Evolutionary conservation across 2,888 invertebrate species (phyloP).

Genomic region (Aromia moschata): DNA sequence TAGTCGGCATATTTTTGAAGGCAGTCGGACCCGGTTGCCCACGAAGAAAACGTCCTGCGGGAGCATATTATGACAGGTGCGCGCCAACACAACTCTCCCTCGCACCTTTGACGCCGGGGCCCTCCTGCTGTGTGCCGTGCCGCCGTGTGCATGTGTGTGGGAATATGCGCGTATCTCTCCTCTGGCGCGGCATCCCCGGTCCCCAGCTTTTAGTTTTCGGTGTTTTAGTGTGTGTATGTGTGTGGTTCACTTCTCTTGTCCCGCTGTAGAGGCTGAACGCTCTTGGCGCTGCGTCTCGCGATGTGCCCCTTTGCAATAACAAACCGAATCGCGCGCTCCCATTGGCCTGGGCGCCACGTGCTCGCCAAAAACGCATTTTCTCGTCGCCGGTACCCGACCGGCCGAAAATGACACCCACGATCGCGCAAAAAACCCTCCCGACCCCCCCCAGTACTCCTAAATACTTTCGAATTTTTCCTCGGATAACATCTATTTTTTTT

Average conservation of each 20-base stretch:
- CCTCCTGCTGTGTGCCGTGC: conserved; percentile 35
- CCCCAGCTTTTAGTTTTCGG: conserved; percentile 40
- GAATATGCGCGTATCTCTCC: conserved; percentile 51
- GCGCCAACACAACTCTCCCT: conserved; percentile 38
- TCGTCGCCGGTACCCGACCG: conserved; percentile 8
- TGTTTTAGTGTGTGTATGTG: conserved; percentile 46
- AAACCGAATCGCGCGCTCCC: conserved; percentile 45
- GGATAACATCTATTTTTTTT: too few species aligned
- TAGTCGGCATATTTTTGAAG: conserved; percentile 66
- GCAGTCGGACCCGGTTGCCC: conserved; percentile 63
- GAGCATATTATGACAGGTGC: conserved; percentile 51
- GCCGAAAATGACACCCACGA: neutral
- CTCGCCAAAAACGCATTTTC: conserved; percentile 18
- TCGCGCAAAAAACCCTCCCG: too few species aligned
- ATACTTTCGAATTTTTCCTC: too few species aligned
- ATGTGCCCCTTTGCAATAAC: conserved; percentile 52
- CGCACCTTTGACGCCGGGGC: too few species aligned
- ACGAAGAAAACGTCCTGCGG: conserved; percentile 55
- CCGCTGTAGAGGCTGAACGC: conserved; percentile 41
- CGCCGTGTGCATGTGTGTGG: conserved; percentile 47
- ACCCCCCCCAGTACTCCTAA: too few species aligned
- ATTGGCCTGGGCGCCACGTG: conserved; percentile 48
- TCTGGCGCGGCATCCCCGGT: conserved; percentile 34
- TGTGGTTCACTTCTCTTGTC: conserved; percentile 30
- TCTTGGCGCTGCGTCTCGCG: conserved; percentile 42